Evolutionary conservation across 2,888 invertebrate genomes (phyloP).

Genomic region (Dioctria rufipes): DNA sequence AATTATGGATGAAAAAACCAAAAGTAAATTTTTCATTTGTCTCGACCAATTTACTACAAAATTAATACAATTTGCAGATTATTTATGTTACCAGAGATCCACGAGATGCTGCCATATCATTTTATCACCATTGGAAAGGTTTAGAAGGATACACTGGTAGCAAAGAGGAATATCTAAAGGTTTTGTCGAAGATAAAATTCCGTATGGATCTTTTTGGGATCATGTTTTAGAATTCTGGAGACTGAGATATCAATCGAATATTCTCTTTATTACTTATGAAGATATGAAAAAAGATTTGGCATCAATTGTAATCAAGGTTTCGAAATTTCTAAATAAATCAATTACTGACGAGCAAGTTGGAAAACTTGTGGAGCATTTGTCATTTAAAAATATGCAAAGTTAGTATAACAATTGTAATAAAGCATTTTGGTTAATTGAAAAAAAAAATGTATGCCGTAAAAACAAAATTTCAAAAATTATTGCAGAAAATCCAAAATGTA

Average conservation of each 20-base stretch:
- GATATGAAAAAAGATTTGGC: conserved; percentile 63
- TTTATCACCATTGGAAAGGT: conserved; percentile 80
- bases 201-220: conserved; percentile 61
- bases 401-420: background rate
- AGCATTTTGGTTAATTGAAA: background rate
- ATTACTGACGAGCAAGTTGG: conserved; percentile 48
- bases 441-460: background rate
- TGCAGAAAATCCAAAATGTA: conserved; percentile 77
- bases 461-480: background rate
- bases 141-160: conserved; percentile 81
- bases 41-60: background rate
- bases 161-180: conserved; percentile 72
- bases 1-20: conserved; percentile 67
- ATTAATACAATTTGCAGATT: conserved; percentile 71
- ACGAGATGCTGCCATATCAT: conserved; percentile 88
- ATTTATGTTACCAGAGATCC: conserved; percentile 90
- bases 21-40: conserved; percentile 61
- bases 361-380: conserved; percentile 55
- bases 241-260: conserved; percentile 61
- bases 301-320: conserved; percentile 57
- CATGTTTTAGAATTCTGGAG: conserved; percentile 65
- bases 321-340: conserved; percentile 58
- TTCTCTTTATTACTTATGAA: conserved; percentile 65
- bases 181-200: conserved; percentile 56
- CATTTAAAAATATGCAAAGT: conserved; percentile 60